Base-by-base conservation (phyloP, 2,797 vertebrate genomes). In the Clarias platycephalus region DNA sequence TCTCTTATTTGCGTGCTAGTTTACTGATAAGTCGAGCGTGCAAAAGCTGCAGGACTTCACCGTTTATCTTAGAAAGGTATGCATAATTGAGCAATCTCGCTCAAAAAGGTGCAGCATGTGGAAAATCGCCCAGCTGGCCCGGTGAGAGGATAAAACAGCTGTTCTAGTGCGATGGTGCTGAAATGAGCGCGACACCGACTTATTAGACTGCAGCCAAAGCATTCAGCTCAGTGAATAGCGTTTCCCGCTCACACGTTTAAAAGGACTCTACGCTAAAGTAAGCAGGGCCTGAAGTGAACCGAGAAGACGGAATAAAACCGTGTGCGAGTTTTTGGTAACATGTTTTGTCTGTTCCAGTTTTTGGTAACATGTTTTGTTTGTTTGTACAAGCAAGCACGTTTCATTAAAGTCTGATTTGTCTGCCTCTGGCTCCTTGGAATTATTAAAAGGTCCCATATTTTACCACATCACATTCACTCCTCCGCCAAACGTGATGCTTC, bases 41-140 rank as follows among this genome's bases (percentile, higher is more conserved):
- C 20, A 26, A 80, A 74, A 63, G 53, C 63, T 40, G 70, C 12
- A 8, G 44, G 82, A 68, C 26, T 24, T n/a, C 75, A 28, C 26
- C 22, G 24, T 79, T 84, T 79, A 79, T 70, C 83, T 79, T 66
- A 34, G 66, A 84, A 79, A 84, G 31, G 31, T n/a, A 66, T 76
- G 83, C 74, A 78, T 80, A 84, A 80, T 72, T 68, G 75, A 78
- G 66, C 83, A 63, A 58, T 58, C 31, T 18, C 74, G n/a, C 74
- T 57, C 62, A 37, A 26, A 49, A 77, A n/a, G 40, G 74, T 67
- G 82, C 74, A 68, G 72, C 15, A 84, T 26, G 74, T 68, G 74
- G 82, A 84, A 84, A 78, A 84, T 77, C 5, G 34, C 53, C 74
- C 63, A 78, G 74, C 62, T 84, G 82, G 49, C 63, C 63, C 20